Conservation (phyloP, 2,888 invertebrate species). For the Spatulosminthurus flaviceps region DNA sequence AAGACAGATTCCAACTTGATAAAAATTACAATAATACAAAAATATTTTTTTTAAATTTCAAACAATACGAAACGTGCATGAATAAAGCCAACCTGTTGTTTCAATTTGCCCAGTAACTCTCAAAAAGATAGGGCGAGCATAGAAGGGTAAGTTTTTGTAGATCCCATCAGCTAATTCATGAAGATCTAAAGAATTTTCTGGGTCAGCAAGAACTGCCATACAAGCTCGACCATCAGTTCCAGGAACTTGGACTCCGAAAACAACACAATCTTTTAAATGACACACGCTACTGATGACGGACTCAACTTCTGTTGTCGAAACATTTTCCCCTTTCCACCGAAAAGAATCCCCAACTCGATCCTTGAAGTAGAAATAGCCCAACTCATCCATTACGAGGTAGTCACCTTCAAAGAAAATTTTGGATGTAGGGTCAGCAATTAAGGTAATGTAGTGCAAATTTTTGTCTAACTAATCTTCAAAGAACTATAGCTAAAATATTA, state of each 20-base stretch:
- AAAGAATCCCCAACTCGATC: constrained; percentile 96
- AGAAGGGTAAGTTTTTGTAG: not conserved
- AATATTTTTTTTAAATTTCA: not conserved
- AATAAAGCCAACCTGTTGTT: not conserved
- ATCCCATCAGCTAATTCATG: constrained; percentile 12
- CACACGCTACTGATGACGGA: constrained; percentile 84
- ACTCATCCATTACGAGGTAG: constrained; percentile 85
- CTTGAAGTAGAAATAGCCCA: constrained; percentile 90
- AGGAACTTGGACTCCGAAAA: constrained; percentile 70
- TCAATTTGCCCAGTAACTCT: not conserved
- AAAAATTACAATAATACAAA: not conserved
- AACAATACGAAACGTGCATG: not conserved
- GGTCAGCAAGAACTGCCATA: constrained; percentile 70
- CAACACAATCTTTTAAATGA: constrained; percentile 86
- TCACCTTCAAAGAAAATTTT: constrained; percentile 71
- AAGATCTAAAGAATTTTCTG: not conserved
- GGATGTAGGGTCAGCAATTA: not conserved
- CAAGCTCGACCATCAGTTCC: constrained; percentile 74
- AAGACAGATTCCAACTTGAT: not conserved
- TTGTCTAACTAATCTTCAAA: not conserved
- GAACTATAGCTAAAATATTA: not conserved
- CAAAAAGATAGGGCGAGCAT: constrained; percentile 18
- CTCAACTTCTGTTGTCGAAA: constrained; percentile 78
- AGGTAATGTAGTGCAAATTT: not conserved
- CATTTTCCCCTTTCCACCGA: constrained; percentile 98